Percentiles rank a stretch among this genome's conserved stretches.
Evolutionary conservation across 2,797 vertebrate genomes (phyloP).

Genomic region (Monodelphis domestica): DNA sequence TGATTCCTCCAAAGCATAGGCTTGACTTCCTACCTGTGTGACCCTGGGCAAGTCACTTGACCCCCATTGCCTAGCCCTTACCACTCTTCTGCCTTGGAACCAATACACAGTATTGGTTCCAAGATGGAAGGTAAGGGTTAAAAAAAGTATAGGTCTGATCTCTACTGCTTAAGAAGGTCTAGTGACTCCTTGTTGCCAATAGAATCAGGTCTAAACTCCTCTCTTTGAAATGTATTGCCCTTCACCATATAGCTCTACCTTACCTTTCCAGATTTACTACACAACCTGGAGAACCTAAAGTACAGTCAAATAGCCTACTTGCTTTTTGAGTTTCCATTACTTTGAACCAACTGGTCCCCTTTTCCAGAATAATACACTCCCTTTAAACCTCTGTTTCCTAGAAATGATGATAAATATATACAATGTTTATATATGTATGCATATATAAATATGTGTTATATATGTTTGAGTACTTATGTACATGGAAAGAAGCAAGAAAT

Average conservation of each 20-base stretch:
- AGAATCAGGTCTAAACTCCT: too few relatives aligned
- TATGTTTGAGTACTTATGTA: neutral
- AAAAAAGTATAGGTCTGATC: too few relatives aligned
- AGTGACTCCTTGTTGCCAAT: neutral
- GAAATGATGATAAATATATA: neutral
- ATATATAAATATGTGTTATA: neutral
- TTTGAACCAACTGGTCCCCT: neutral
- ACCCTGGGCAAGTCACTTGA: too few relatives aligned
- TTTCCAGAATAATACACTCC: neutral
- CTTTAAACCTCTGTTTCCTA: neutral
- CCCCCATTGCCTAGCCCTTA: too few relatives aligned
- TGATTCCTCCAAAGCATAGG: too few relatives aligned
- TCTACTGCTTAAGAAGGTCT: neutral
- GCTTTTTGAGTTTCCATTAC: neutral
- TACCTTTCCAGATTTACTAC: neutral
- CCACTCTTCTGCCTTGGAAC: too few relatives aligned
- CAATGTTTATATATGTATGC: neutral
- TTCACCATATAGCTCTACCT: too few relatives aligned
- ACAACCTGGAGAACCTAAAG: neutral
- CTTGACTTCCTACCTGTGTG: too few relatives aligned
- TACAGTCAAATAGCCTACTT: neutral
- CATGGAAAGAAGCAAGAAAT: neutral
- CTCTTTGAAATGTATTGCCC: too few relatives aligned
- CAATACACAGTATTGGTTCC: too few relatives aligned
- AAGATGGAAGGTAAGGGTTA: too few relatives aligned